Percentiles rank a stretch among this genome's conserved stretches.
These are phyloP conservation scores for Acanthopagrus latus DNA, from an alignment of 2,797 vertebrate genomes.

Conservation along the genomic window DNA sequence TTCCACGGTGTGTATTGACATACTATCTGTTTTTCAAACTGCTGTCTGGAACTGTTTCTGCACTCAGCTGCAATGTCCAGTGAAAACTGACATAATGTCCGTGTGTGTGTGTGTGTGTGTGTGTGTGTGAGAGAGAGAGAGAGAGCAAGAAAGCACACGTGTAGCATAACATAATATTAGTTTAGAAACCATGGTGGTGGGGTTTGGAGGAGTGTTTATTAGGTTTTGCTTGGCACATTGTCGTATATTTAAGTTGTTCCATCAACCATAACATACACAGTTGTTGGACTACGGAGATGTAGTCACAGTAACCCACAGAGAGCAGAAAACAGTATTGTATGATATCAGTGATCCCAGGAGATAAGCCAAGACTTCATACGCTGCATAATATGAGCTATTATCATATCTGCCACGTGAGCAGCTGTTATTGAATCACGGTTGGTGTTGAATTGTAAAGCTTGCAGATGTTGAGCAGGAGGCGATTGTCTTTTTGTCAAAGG, in stretches of 20 bases:
- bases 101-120: slow-evolving; percentile 31
- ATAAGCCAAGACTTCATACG: slow-evolving; percentile 39
- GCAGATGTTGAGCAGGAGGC: slow-evolving; percentile 28
- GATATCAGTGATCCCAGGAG: slow-evolving; percentile 58
- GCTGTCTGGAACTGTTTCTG: slow-evolving; percentile 71
- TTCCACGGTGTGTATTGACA: slow-evolving; percentile 64
- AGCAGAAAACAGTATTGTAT: slow-evolving; percentile 55
- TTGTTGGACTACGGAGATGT: slow-evolving; percentile 61
- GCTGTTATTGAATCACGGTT: slow-evolving; percentile 34
- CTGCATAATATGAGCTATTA: slow-evolving; percentile 33
- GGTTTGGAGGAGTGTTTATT: slow-evolving; percentile 78
- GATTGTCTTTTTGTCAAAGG: slow-evolving; percentile 18
- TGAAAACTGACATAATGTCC: slow-evolving; percentile 75
- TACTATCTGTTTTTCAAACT: slow-evolving; percentile 74
- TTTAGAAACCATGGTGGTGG: slow-evolving; percentile 72
- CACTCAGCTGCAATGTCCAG: slow-evolving; percentile 69
- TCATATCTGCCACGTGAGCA: slow-evolving; percentile 34
- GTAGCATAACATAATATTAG: slow-evolving; percentile 80
- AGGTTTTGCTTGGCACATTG: slow-evolving; percentile 81
- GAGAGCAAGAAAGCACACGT: slow-evolving; percentile 39
- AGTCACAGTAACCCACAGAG: slow-evolving; percentile 62
- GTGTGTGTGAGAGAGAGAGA: slow-evolving; percentile 23
- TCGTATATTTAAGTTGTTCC: slow-evolving; percentile 78
- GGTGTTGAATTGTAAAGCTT: slow-evolving; percentile 22
- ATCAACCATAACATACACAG: slow-evolving; percentile 74